These are phyloP conservation scores for Oscheius myriophilus DNA, from an alignment of 2,888 invertebrate genomes.

Conservation along the genomic window DNA sequence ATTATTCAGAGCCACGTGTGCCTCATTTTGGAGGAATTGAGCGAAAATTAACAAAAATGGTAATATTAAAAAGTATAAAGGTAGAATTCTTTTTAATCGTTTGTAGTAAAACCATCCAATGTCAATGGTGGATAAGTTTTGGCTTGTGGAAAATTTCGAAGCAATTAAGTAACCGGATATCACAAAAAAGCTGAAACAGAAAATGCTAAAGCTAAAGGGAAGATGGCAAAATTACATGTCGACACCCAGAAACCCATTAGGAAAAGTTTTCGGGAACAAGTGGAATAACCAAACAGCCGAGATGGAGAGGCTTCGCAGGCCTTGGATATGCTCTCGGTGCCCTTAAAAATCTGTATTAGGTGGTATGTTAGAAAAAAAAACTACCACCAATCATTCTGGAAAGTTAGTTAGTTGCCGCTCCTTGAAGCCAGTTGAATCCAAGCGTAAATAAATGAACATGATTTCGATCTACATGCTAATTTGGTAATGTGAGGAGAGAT, in stretches of 20 bases:
- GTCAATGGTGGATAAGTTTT: background rate
- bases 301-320: constrained; percentile 1
- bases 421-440: too few species aligned
- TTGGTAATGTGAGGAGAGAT: too few species aligned
- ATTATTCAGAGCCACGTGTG: background rate
- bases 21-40: background rate
- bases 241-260: constrained; percentile 7
- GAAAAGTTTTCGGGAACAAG: background rate
- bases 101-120: background rate
- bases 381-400: too few species aligned
- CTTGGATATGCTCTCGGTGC: background rate
- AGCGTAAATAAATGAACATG: too few species aligned
- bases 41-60: background rate
- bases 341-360: too few species aligned
- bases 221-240: constrained; percentile 11
- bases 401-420: too few species aligned
- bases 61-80: background rate
- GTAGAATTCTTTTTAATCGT: background rate
- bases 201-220: background rate
- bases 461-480: too few species aligned
- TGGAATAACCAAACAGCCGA: constrained; percentile 4
- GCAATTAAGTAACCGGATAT: constrained; percentile 18
- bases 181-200: constrained; percentile 10
- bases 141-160: background rate
- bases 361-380: too few species aligned